Percentiles rank a stretch among this genome's conserved stretches.
phyloP scores from a whole-genome alignment of 2,797 vertebrate genomes.

The Clarias fuscus region DNA sequence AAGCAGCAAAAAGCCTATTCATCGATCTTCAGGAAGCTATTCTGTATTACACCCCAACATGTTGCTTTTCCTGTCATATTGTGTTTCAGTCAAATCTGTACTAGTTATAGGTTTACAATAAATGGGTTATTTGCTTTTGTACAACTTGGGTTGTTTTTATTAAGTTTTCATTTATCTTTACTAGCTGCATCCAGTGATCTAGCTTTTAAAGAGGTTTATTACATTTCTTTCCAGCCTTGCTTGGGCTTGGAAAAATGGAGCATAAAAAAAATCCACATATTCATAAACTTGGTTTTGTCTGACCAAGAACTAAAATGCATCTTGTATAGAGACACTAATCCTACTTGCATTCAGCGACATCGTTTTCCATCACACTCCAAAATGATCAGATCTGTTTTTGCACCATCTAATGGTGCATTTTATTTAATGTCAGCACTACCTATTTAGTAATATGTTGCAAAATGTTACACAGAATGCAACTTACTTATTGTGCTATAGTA shows the following conservation, averaged over 20 bases:
- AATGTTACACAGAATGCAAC: too few relatives aligned
- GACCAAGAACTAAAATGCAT: not conserved
- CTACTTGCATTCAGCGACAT: not conserved
- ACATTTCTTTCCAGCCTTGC: slow-evolving; percentile 20
- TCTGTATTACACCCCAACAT: slow-evolving; percentile 28
- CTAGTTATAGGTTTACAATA: slow-evolving; percentile 77
- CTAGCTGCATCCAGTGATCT: slow-evolving; percentile 70
- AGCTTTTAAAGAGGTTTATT: slow-evolving; percentile 68
- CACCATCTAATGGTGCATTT: not conserved
- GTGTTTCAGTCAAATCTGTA: slow-evolving; percentile 69
- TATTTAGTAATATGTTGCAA: not conserved
- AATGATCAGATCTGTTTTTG: not conserved
- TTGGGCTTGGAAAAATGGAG: not conserved
- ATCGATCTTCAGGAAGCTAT: slow-evolving; percentile 49
- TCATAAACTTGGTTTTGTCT: not conserved
- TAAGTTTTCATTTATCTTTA: slow-evolving; percentile 52
- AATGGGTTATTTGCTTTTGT: slow-evolving; percentile 78
- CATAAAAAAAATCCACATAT: not conserved
- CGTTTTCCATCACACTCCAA: not conserved
- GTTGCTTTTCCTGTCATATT: slow-evolving; percentile 46
- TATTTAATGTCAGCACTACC: too few relatives aligned
- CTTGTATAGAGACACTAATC: not conserved
- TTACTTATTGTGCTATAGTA: not conserved
- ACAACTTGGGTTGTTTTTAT: slow-evolving; percentile 64
- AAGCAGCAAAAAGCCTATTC: slow-evolving; percentile 57